Conservation (phyloP, 2,888 invertebrate species). For the Dicyrtomina minuta region DNA sequence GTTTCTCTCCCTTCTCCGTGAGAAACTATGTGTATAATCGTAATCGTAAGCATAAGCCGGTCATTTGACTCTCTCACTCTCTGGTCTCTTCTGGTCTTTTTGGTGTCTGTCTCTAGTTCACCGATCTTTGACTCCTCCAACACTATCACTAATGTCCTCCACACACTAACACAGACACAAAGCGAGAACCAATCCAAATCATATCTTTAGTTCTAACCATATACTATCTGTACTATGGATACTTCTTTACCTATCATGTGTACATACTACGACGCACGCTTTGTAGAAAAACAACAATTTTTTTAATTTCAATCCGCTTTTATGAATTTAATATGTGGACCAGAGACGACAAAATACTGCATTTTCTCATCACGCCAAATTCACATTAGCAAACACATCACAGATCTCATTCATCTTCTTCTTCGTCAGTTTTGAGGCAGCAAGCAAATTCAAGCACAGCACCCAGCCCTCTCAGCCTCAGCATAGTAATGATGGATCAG, state of each 20-base stretch:
- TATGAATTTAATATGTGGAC: too few species aligned
- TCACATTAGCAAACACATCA: constrained; percentile 39
- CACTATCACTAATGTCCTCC: neutral
- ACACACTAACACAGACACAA: neutral
- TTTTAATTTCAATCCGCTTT: too few species aligned
- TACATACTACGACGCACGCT: too few species aligned
- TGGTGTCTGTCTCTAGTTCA: constrained; percentile 7
- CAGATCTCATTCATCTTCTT: constrained; percentile 29
- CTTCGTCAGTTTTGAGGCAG: too few species aligned
- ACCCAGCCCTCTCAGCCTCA: neutral
- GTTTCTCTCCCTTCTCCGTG: neutral
- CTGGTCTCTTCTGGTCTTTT: neutral
- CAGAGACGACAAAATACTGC: constrained; percentile 31
- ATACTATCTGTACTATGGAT: too few species aligned
- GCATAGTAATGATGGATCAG: too few species aligned
- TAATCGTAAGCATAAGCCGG: neutral
- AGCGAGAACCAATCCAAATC: too few species aligned
- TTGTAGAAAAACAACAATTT: too few species aligned
- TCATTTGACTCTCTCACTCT: neutral
- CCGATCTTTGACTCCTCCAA: constrained; percentile 7
- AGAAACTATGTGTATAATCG: neutral
- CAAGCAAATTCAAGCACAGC: neutral
- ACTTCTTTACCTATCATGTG: too few species aligned
- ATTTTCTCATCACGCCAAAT: constrained; percentile 39
- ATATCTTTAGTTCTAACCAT: too few species aligned